A percentile compares a stretch with the other conserved stretches of the same genome.
phyloP scores from a whole-genome alignment of 2,797 vertebrate genomes.

The Scleropages formosus region DNA sequence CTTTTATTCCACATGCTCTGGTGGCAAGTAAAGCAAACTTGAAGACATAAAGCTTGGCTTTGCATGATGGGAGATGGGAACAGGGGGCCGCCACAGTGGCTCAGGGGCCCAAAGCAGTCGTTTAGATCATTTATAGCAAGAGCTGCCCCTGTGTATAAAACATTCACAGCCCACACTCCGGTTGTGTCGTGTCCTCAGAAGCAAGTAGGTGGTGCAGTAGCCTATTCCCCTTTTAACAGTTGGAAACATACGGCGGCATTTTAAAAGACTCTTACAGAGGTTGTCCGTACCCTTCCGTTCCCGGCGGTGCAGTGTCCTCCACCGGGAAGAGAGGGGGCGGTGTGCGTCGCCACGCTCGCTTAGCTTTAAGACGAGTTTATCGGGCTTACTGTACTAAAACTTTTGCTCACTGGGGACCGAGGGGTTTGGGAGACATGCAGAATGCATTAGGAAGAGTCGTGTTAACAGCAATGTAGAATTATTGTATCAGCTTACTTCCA shows the following conservation, averaged over 20 bases:
- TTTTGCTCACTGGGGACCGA: conserved; percentile 76
- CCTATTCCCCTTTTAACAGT: conserved; percentile 49
- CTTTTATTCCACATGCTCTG: conserved; percentile 13
- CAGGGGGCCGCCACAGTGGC: conserved; percentile 14
- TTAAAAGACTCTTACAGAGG: conserved; percentile 65
- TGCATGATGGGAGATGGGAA: not conserved
- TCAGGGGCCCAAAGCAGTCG: no score
- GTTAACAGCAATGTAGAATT: conserved; percentile 74
- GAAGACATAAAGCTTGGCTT: not conserved
- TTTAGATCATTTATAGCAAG: conserved; percentile 37
- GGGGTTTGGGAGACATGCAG: conserved; percentile 63
- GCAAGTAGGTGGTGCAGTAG: conserved; percentile 57
- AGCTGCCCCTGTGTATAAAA: conserved; percentile 34
- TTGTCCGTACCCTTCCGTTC: conserved; percentile 74
- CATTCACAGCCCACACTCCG: conserved; percentile 54
- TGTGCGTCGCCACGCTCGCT: conserved; percentile 67
- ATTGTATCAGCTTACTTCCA: conserved; percentile 73
- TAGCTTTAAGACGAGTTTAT: conserved; percentile 59
- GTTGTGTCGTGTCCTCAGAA: conserved; percentile 36
- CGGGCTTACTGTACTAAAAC: conserved; percentile 68
- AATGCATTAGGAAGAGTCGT: conserved; percentile 72
- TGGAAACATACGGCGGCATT: conserved; percentile 74
- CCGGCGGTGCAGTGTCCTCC: conserved; percentile 55
- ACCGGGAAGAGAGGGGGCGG: conserved; percentile 70
- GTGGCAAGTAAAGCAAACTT: conserved; percentile 3